A percentile compares a stretch with the other conserved stretches of the same genome.
These are phyloP conservation scores for Pachyramphus minor DNA, from an alignment of 2,113 vertebrate genomes.

Conservation along the genomic window DNA sequence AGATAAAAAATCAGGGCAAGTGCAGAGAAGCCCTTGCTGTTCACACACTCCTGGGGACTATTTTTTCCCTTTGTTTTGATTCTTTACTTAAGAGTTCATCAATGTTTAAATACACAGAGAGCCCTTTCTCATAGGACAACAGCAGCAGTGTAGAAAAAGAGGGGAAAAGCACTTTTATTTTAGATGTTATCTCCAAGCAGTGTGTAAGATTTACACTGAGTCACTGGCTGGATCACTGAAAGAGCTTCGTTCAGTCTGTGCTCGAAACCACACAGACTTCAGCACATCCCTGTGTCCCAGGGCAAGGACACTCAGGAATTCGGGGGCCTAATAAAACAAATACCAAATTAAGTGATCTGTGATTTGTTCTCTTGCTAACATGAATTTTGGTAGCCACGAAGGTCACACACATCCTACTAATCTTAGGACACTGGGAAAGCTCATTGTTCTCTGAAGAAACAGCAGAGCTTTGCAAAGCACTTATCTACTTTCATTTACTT, in stretches of 20 bases:
- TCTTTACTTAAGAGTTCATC: constrained; percentile 47
- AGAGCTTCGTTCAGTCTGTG: background rate
- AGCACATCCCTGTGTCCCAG: background rate
- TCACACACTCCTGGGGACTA: background rate
- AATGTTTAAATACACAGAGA: background rate
- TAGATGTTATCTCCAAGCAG: background rate
- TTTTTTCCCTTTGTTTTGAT: constrained; percentile 34
- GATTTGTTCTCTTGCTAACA: background rate
- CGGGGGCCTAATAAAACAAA: background rate
- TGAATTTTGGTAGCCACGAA: background rate
- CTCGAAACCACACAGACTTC: background rate
- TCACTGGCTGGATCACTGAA: background rate
- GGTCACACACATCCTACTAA: background rate
- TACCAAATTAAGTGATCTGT: background rate
- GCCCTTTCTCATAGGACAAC: background rate
- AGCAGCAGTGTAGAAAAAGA: background rate
- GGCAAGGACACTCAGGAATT: background rate
- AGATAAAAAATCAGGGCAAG: background rate
- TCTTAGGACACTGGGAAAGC: background rate
- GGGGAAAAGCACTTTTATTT: background rate
- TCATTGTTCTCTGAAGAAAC: background rate
- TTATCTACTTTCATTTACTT: background rate
- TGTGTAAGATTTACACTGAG: background rate
- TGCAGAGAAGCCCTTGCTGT: background rate
- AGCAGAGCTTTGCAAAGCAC: background rate